Evolutionary conservation across 1,140 invertebrate genomes (phyloP).

Genomic region (Bombus balteatus): DNA sequence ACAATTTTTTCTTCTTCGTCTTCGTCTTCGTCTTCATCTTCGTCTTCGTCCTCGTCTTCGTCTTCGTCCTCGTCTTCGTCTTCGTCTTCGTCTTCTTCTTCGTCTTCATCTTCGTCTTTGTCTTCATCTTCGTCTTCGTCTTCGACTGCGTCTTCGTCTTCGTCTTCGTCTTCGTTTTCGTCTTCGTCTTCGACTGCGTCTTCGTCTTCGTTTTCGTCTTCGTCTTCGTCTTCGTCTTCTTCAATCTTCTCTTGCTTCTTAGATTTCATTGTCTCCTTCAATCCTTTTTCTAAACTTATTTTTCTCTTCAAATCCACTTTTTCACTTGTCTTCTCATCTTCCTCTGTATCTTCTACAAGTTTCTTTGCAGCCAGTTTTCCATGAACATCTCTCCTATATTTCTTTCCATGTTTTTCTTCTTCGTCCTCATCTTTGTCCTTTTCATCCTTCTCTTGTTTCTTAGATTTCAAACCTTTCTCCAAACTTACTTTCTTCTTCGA

Average conservation of each 20-base stretch:
- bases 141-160: constrained; percentile 17
- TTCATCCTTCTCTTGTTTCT: constrained; percentile 3
- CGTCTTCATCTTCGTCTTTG: background rate
- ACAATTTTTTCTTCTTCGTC: background rate
- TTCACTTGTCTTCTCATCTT: constrained; percentile 50
- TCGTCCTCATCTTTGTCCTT: constrained; percentile 19
- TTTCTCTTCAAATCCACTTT: constrained; percentile 35
- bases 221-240: constrained; percentile 39
- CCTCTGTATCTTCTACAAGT: background rate
- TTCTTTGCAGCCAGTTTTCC: background rate
- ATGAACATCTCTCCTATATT: no score
- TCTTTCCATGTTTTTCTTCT: constrained; percentile 48
- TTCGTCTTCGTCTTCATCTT: constrained; percentile 14
- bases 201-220: constrained; percentile 19
- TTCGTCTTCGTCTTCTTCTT: constrained; percentile 10
- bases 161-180: background rate
- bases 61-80: constrained; percentile 24
- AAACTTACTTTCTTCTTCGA: background rate
- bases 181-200: background rate
- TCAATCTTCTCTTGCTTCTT: constrained; percentile 16
- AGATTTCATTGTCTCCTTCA: constrained; percentile 15
- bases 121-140: constrained; percentile 3
- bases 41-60: constrained; percentile 11
- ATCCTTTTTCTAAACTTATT: constrained; percentile 27
- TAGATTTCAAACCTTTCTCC: background rate